Evolutionary conservation across 2,888 invertebrate species (phyloP), one percentile per base, ranked within the genome.

Genomic region (Eumacrocentrus americanus): DNA sequence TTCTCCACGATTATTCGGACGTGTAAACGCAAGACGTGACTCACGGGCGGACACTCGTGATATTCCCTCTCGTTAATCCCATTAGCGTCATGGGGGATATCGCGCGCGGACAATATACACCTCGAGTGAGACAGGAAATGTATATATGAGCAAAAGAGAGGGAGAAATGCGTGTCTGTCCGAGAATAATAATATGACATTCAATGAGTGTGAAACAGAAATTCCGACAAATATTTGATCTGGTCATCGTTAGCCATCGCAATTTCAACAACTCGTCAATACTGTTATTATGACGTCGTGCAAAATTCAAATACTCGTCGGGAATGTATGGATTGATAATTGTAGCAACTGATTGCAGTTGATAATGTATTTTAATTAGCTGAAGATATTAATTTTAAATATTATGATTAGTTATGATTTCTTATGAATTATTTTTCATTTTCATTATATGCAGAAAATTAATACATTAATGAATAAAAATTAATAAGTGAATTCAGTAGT

Each of bases 11-110:
- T 35, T 16, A 34, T 18, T 34, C 14, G 34, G 16, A 34, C 35
- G 16, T 16, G 25, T 25, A n/a, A 29, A 35, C 34, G 34, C 34
- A 29, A 16, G 50, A 50, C 50, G 20, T 18, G 34, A 50, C 50
- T 50, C 34, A 34, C 14, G 23, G 34, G 16, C 25, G 16, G 20
- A 34, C 25, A 44, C 11, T 16, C n/a, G 54, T 54, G 57, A 63
- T 61, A 61, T 65, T 57, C 56, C 51, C 57, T 59, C 54, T 61
- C 54, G 63, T 65, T 61, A 61, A 60, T 65, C 55, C 63, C 54
- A 65, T 65, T 63, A 61, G 56, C 57, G 65, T 63, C 65, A 65
- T 62, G 35, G 37, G 38, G 46, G n/a, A n/a, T n/a, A 34, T 53
- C 52, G 52, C 52, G 37, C 16, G 46, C 16, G 16, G 23, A 44